Conservation (phyloP, 2,888 invertebrate genomes). For the Drosophila differens region DNA sequence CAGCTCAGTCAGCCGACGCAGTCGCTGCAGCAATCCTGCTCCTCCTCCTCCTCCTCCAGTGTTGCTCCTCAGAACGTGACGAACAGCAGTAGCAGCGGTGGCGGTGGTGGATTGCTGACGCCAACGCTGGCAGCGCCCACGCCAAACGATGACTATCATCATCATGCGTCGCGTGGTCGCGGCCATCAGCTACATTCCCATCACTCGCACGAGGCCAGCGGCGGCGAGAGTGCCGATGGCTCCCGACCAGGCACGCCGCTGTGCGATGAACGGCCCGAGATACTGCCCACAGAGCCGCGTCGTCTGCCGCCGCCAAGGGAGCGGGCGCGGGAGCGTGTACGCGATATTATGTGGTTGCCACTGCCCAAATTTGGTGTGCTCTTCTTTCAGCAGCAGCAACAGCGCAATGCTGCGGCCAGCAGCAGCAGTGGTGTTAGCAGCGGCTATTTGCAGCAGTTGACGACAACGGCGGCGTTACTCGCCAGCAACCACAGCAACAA, state of each 20-base stretch:
- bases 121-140: conserved; percentile 55
- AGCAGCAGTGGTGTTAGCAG: conserved; percentile 30
- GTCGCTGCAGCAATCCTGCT: conserved; percentile 33
- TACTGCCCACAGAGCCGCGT: conserved; percentile 91
- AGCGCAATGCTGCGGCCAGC: conserved; percentile 23
- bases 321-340: conserved; percentile 85
- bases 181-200: conserved; percentile 86
- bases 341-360: conserved; percentile 92
- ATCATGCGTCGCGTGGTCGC: conserved; percentile 85
- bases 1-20: conserved; percentile 56
- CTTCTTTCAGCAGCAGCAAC: conserved; percentile 86
- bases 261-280: conserved; percentile 92
- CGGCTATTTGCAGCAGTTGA: conserved; percentile 58
- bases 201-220: conserved; percentile 86
- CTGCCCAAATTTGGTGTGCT: conserved; percentile 94
- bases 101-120: conserved; percentile 23
- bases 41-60: conserved; percentile 17
- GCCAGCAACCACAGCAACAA: conserved; percentile 45
- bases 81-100: conserved; percentile 36
- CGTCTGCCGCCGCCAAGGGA: conserved; percentile 89
- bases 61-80: not conserved
- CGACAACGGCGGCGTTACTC: conserved; percentile 37
- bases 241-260: conserved; percentile 94
- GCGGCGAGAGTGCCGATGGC: conserved; percentile 88
- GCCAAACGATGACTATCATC: conserved; percentile 83